Evolutionary conservation across 2,797 vertebrate species (phyloP), one percentile per base, ranked within the genome.

Genomic region (Apogon talboti): DNA sequence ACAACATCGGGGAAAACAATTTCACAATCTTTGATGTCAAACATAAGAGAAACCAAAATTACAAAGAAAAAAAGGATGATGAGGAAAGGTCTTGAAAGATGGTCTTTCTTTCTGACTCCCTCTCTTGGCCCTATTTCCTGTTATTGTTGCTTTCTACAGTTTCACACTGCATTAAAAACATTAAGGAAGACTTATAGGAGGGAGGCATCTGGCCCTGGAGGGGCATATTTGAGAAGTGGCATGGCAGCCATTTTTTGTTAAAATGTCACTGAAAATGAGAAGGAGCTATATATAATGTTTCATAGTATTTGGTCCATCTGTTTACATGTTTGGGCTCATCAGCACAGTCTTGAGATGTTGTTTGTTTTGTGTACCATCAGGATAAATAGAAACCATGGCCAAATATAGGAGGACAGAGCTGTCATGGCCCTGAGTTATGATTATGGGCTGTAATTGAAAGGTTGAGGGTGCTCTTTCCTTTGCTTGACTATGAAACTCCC

Each of bases 31-130:
- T 93, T 94, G 92, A 94, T 93, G 91, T 91, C 81, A 87, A 88
- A 94, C 91, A 93, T 92, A 83, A 93, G 91, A 93, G 91, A 91
- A 87, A 92, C 90, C 89, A 89, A 92, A 93, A 93, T 93, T 91
- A 92, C 88, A 93, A 91, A 93, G 91, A 85, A 82, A 91, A 76
- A 81, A 79, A 51, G 66, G 72, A 86, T 87, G 87, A 87, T 56
- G 77, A 92, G 85, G 79, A 90, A 83, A 87, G 87, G 87, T 91
- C 90, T 91, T 89, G 67, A 83, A 91, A 85, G 86, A 87, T 78
- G 77, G 71, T 84, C 80, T 68, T 74, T 89, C 79, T 87, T 62
- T 87, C 70, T 82, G 69, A 76, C 81, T 86, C 52, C 47, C 59
- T 79, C 60, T 84, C 52, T 83, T 86, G 78, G 85, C 85, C 79